phyloP scores from a whole-genome alignment of 2,113 vertebrate species.

The Accipiter cooperii region DNA sequence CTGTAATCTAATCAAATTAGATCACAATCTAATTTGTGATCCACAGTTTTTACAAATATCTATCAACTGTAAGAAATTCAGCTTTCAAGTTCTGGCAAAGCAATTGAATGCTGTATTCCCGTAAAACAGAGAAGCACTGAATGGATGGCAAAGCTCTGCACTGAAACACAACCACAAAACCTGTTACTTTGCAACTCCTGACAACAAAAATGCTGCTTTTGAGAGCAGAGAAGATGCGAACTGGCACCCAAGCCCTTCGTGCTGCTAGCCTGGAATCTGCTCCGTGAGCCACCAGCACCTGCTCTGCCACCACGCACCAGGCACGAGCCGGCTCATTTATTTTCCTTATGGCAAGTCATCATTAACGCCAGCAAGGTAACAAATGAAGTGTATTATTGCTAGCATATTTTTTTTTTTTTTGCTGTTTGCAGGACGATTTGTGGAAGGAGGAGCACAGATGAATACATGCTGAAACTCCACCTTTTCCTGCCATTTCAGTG shows the following conservation, averaged over 20 bases:
- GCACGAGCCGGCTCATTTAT: not conserved
- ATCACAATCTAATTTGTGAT: not conserved
- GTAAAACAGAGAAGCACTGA: accelerated
- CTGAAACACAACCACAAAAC: not conserved
- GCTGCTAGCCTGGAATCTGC: not conserved
- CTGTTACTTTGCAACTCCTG: not conserved
- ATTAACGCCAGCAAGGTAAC: not conserved
- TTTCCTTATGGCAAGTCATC: not conserved
- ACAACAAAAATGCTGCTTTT: not conserved
- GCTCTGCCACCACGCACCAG: not conserved
- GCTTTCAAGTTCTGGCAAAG: not conserved
- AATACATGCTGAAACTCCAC: not conserved
- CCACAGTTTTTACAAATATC: not conserved
- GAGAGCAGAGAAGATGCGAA: not conserved
- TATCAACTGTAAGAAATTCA: not conserved
- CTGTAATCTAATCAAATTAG: not conserved
- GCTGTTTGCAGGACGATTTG: not conserved
- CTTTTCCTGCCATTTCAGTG: not conserved
- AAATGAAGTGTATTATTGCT: not conserved
- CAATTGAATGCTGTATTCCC: accelerated
- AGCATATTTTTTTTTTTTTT: not conserved
- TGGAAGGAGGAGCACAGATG: not conserved
- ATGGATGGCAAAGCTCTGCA: not conserved
- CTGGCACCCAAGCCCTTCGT: not conserved
- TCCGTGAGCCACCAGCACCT: not conserved